Evolutionary conservation across 1,140 invertebrate genomes (phyloP).

Genomic region (Adoxophyes honmai): DNA sequence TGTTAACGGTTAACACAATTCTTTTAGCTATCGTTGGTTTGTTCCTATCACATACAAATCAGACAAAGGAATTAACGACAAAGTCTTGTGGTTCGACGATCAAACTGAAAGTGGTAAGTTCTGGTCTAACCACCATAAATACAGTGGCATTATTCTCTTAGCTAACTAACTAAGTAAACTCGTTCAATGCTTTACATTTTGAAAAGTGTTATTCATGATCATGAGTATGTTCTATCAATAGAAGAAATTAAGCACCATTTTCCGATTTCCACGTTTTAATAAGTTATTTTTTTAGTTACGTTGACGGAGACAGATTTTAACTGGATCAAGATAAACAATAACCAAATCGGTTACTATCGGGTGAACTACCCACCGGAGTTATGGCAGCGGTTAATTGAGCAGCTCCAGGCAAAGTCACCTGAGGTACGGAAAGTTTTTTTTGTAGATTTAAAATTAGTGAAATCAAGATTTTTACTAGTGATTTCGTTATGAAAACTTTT

Average conservation of each 20-base stretch:
- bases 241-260: too few relatives aligned
- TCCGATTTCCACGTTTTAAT: too few relatives aligned
- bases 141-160: too few relatives aligned
- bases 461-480: too few relatives aligned
- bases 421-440: conserved; percentile 53
- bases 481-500: too few relatives aligned
- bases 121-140: too few relatives aligned
- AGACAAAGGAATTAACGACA: conserved; percentile 66
- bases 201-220: too few relatives aligned
- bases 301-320: conserved; percentile 69
- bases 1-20: background rate
- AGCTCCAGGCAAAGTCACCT: conserved; percentile 69
- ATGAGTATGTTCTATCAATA: too few relatives aligned
- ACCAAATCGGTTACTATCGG: conserved; percentile 92
- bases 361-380: conserved; percentile 86
- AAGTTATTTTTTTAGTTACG: conserved; percentile 55
- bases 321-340: conserved; percentile 93
- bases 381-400: conserved; percentile 82
- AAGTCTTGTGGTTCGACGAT: conserved; percentile 80
- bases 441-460: too few relatives aligned
- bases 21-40: conserved; percentile 87
- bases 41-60: conserved; percentile 89
- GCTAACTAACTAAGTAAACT: too few relatives aligned
- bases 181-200: too few relatives aligned
- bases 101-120: conserved; percentile 75